These are phyloP conservation scores for Cephus pulcher DNA, from an alignment of 2,888 invertebrate species.

Conservation along the genomic window DNA sequence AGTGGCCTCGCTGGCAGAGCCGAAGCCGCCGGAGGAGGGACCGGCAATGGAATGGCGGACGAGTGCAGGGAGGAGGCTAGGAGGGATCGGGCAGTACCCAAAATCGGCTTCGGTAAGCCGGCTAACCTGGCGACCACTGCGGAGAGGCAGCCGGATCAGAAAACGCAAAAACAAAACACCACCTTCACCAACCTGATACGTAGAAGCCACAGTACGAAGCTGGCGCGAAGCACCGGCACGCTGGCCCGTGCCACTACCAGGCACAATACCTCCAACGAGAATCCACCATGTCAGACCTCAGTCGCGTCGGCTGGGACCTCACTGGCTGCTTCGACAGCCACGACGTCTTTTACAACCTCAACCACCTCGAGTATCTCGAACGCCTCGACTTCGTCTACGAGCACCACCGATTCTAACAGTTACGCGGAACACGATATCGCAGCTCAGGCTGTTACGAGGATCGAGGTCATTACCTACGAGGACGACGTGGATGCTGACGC, in stretches of 20 bases:
- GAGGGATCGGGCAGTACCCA: conserved; percentile 4
- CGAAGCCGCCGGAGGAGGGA: background rate
- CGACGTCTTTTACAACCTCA: conserved; percentile 13
- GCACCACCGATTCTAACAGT: too few species aligned
- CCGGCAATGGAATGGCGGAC: conserved; percentile 6
- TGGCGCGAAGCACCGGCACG: conserved; percentile 73
- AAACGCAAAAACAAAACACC: conserved; percentile 2
- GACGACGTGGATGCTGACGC: conserved; percentile 73
- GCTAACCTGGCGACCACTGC: background rate
- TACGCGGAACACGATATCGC: conserved; percentile 18
- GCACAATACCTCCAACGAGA: background rate
- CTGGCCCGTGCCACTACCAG: conserved; percentile 43
- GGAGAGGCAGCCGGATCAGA: background rate
- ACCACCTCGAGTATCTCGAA: too few species aligned
- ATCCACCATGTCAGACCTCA: background rate
- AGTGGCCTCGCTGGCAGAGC: background rate
- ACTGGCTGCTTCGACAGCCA: conserved; percentile 1
- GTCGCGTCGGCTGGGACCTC: background rate
- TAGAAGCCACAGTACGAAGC: conserved; percentile 79
- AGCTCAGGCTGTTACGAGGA: too few species aligned
- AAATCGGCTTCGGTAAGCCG: conserved; percentile 1
- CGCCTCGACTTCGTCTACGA: too few species aligned
- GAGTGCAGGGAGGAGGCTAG: background rate
- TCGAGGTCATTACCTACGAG: conserved; percentile 7
- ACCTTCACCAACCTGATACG: conserved; percentile 70